A percentile compares a stretch with the other conserved stretches of the same genome.
Conservation (phyloP, 2,113 vertebrate species). For the Plestiodon gilberti region DNA sequence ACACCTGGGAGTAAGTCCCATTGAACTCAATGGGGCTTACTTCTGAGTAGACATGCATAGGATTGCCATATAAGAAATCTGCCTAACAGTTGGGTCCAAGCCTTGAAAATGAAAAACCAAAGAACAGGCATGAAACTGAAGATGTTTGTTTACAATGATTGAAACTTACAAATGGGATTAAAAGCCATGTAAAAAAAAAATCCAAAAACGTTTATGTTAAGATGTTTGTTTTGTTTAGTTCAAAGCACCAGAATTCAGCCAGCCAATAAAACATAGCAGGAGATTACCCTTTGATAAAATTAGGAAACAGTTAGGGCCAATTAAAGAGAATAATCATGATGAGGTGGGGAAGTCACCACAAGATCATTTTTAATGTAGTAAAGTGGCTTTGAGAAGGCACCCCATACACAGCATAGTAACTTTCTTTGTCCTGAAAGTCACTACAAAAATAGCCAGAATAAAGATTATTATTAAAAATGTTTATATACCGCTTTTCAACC, state of each 20-base stretch:
- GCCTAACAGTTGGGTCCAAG: not conserved
- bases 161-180: too few species aligned
- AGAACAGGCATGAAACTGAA: not conserved
- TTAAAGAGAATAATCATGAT: not conserved
- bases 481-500: too few species aligned
- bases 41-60: too few species aligned
- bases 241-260: not conserved
- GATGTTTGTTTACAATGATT: too few species aligned
- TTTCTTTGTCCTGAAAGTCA: not conserved
- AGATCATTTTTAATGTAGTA: not conserved
- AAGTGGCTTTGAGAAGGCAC: not conserved
- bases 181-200: too few species aligned
- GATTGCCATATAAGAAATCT: not conserved
- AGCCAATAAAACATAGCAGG: not conserved
- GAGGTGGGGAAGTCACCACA: not conserved
- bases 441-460: not conserved
- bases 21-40: too few species aligned
- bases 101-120: not conserved
- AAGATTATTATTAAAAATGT: not conserved
- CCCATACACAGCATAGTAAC: not conserved
- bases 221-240: not conserved
- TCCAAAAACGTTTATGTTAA: too few species aligned
- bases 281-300: not conserved
- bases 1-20: too few species aligned
- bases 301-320: not conserved